These are phyloP conservation scores for Petrocephalus microphthalmus DNA, from an alignment of 2,113 vertebrate genomes.

Conservation along the genomic window DNA sequence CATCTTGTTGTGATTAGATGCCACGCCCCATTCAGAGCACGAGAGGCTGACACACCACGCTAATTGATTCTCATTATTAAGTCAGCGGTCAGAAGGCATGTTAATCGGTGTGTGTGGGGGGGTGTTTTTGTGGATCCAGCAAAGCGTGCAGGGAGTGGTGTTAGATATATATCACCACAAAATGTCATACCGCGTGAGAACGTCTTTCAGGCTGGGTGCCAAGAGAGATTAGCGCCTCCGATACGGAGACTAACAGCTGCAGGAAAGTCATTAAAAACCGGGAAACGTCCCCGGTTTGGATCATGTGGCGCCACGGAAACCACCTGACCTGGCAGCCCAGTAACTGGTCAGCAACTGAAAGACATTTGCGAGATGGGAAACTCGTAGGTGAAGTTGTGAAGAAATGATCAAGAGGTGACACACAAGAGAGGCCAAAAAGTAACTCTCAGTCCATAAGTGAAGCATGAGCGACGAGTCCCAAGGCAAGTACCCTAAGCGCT, in stretches of 20 bases:
- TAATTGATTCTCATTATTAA: constrained; percentile 52
- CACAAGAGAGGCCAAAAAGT: background rate
- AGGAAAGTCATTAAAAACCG: background rate
- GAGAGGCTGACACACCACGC: constrained; percentile 44
- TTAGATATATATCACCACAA: constrained; percentile 39
- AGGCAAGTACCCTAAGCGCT: background rate
- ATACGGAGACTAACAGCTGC: background rate
- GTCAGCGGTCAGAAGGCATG: constrained; percentile 41
- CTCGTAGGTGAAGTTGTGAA: background rate
- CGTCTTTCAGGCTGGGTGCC: background rate
- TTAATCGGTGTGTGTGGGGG: constrained; percentile 34
- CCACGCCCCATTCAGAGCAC: constrained; percentile 27
- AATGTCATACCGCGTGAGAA: background rate
- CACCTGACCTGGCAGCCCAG: background rate
- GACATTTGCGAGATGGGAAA: background rate
- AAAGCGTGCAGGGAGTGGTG: constrained; percentile 13
- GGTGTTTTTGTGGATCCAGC: constrained; percentile 31
- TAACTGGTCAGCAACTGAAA: background rate
- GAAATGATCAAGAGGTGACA: background rate
- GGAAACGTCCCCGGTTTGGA: background rate
- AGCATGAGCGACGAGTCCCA: background rate
- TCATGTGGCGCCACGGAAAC: background rate
- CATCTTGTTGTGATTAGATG: constrained; percentile 33
- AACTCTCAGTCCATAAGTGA: background rate
- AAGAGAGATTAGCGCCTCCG: background rate